These are phyloP conservation scores for Tenebrosternarchus preto DNA, from an alignment of 2,113 vertebrate genomes.

Conservation along the genomic window DNA sequence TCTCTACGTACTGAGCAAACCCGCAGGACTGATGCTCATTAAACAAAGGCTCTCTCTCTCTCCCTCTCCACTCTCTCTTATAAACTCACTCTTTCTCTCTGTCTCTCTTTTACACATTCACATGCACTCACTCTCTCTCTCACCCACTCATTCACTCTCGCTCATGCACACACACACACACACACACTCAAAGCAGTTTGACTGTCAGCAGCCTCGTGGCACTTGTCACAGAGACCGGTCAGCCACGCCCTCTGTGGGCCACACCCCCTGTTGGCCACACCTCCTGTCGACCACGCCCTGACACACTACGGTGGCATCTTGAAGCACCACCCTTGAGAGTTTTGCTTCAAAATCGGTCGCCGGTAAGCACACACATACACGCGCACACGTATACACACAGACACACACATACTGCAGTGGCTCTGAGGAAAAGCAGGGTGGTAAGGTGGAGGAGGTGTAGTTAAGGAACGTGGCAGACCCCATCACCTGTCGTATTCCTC, in stretches of 20 bases:
- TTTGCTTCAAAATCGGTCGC: conserved; percentile 12
- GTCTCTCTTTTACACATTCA: neutral
- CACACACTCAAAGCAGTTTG: conserved; percentile 13
- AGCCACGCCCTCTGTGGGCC: no score
- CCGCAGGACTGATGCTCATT: neutral
- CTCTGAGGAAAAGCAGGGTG: no score
- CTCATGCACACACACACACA: conserved; percentile 28
- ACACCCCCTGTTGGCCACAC: no score
- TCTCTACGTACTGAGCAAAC: neutral
- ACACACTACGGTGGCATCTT: neutral
- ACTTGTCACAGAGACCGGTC: no score
- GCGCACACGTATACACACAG: neutral
- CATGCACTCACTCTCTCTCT: conserved; percentile 9
- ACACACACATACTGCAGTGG: neutral
- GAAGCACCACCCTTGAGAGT: conserved; percentile 7
- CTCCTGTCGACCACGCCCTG: neutral
- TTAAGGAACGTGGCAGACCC: no score
- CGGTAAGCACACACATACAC: neutral
- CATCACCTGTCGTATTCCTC: conserved; percentile 50
- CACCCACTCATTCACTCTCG: no score
- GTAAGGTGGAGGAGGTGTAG: no score
- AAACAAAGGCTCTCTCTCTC: conserved; percentile 24
- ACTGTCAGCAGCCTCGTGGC: neutral
- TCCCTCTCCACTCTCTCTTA: neutral
- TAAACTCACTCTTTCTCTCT: neutral